Base-by-base conservation (phyloP, 2,113 vertebrate species). In the Poicephalus meyeri region DNA sequence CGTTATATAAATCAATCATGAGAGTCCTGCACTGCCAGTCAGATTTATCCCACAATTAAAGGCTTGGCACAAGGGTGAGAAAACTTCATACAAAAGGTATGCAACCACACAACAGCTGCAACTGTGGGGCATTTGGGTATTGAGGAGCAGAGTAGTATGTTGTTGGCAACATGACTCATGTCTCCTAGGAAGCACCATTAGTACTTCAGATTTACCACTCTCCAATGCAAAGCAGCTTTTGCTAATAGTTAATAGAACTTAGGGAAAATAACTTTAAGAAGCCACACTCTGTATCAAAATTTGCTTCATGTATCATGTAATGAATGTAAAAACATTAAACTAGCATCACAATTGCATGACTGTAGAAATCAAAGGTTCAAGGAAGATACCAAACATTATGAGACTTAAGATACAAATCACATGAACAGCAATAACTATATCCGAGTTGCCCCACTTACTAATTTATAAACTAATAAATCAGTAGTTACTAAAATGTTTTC, bases 81-180 rank as follows among this genome's bases (percentile, higher is more conserved):
- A 97, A 96, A 97, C 96, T 96, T 97, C 39, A 89, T 80, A 93
- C 89, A 23, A 92, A 74, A 97, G 95, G 97, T 96, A 97, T 95
- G 94, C 89, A 97, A 87, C 96, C 96, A 86, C 95, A 94, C 68
- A 95, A 92, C 97, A 98, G 97, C 97, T 98, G 98, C 96, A 87
- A 96, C 80, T 72, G 46, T 91, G 94, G 94, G 95, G 92, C 94
- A 97, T 89, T 87, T 95, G 81, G 55, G 95, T 96, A 91, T 85
- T 86, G 79, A 92, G 88, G 87, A 71, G 55, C 23, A 95, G 93
- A 95, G 92, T 50, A 93, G 73, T 76, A 73, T 66, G 71, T 94
- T 93, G 96, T 92, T 95, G 96, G 91, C 86, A 91, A 82, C 81
- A 42, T 83, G 35, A 80, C 81, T 91, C 61, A 58, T n/a, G 82